phyloP scores from a whole-genome alignment of 2,888 invertebrate species.

The Ctenicera cuprea region DNA sequence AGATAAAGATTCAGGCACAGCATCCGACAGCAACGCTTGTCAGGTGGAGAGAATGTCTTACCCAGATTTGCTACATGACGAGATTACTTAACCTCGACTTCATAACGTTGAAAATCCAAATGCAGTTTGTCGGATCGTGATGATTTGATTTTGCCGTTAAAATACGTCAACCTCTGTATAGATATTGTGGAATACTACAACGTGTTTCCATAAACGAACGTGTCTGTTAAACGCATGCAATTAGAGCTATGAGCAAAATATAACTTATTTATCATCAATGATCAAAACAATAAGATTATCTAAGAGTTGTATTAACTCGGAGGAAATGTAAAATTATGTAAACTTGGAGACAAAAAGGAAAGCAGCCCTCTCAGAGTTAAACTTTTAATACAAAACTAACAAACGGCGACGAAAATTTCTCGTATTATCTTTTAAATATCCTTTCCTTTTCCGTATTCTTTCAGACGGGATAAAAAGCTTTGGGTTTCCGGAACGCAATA shows the following conservation, averaged over 20 bases:
- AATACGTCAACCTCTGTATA: slow-evolving; percentile 16
- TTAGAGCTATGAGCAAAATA: too few relatives aligned
- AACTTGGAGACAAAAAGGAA: slow-evolving; percentile 33
- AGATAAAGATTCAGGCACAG: slow-evolving; percentile 27
- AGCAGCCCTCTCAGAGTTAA: slow-evolving; percentile 43
- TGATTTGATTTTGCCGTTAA: slow-evolving; percentile 41
- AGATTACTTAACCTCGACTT: slow-evolving; percentile 46
- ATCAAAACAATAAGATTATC: not conserved
- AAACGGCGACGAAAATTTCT: slow-evolving; percentile 50
- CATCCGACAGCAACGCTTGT: slow-evolving; percentile 35
- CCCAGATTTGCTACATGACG: slow-evolving; percentile 46
- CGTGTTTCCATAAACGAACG: too few relatives aligned
- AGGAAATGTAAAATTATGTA: slow-evolving; percentile 34
- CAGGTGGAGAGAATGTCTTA: slow-evolving; percentile 44
- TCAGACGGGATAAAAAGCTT: slow-evolving; percentile 51
- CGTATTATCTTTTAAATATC: slow-evolving; percentile 53
- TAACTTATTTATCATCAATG: too few relatives aligned
- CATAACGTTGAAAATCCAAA: slow-evolving; percentile 36
- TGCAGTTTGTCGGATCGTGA: slow-evolving; percentile 37
- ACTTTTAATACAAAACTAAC: slow-evolving; percentile 48
- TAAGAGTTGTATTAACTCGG: slow-evolving; percentile 4
- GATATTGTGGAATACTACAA: not conserved
- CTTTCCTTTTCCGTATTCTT: slow-evolving; percentile 50
- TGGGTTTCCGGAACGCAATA: slow-evolving; percentile 46
- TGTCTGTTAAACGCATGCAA: not conserved